Conservation (phyloP, 1,140 invertebrate species). For the Globodera rostochiensis region DNA sequence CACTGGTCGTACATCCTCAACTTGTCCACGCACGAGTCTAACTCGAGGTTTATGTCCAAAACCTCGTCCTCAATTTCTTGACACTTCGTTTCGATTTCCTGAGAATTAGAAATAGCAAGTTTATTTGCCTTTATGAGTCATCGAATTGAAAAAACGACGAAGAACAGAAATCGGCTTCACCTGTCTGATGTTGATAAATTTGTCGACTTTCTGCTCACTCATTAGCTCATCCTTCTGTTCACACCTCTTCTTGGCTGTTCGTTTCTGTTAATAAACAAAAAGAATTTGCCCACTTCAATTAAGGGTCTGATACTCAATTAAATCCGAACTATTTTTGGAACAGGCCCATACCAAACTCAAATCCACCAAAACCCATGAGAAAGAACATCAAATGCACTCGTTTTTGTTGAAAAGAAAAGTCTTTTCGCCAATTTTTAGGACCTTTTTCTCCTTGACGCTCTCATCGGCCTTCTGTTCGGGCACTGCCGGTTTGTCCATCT, state of each 20-base stretch:
- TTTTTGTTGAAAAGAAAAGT: too few species aligned
- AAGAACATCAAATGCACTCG: too few species aligned
- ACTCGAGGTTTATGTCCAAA: not conserved
- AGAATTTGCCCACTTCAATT: too few species aligned
- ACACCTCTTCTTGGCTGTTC: not conserved
- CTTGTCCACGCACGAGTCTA: not conserved
- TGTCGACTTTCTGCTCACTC: not conserved
- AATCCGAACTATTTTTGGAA: too few species aligned
- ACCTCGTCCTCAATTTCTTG: not conserved
- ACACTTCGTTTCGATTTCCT: not conserved
- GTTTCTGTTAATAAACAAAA: not conserved
- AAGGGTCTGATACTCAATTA: too few species aligned
- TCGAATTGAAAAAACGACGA: not conserved
- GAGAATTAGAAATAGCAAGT: not conserved
- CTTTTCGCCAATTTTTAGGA: too few species aligned
- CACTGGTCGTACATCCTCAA: not conserved
- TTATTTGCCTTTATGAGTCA: not conserved
- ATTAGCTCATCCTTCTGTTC: not conserved
- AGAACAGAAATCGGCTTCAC: not conserved
- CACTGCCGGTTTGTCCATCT: too few species aligned
- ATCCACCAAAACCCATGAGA: too few species aligned
- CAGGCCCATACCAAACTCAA: too few species aligned
- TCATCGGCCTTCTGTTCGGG: too few species aligned
- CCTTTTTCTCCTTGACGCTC: too few species aligned
- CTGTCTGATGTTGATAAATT: not conserved